Base-by-base conservation (phyloP, 2,113 vertebrate genomes). In the Mormoops blainvillei region DNA sequence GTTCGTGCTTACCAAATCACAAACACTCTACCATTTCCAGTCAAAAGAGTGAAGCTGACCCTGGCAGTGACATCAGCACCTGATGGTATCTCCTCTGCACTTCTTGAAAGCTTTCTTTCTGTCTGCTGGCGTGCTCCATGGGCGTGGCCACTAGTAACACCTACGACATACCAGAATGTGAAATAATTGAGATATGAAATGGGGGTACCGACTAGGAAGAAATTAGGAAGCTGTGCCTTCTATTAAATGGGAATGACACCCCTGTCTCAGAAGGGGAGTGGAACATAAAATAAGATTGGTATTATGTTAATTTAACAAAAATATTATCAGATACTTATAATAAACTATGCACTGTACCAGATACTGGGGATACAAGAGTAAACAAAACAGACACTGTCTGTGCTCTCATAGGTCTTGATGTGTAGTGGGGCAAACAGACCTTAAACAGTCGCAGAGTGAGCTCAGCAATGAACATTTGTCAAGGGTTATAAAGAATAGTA, bases 21-120 rank as follows among this genome's bases (percentile, higher is more conserved):
- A 89, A 70, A 50, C 15, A 48, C 28, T 19, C 61, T 61, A 28
- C 67, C 20, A 45, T 78, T 96, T 96, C 94, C 90, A 92, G 83
- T 70, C 67, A 82, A 63, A 78, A 82, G 67, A 94, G 70, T 56
- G 24, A 65, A 43, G 41, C 58, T 20, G 61, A 36, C 73, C 48
- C 36, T 19, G 22, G 43, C 24, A 38, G 19, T 54, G 61, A 93
- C 48, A 45, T 86, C 61, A 86, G 56, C 38, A 11, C 28, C 28
- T 52, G 80, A 54, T 82, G 45, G 8, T 31, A 38, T 54, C 68
- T 78, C 68, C 5, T 1, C 61, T 70, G 80, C 33, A 78, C 41
- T 92, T 92, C 83, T 67, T 38, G 43, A 45, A 65, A 94, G 18
- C 58, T 78, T 38, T 7, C 43, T 81, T 77, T 85, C 52, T 76